These are phyloP conservation scores for Aphelinus certus DNA, from an alignment of 1,140 invertebrate genomes.

Conservation along the genomic window DNA sequence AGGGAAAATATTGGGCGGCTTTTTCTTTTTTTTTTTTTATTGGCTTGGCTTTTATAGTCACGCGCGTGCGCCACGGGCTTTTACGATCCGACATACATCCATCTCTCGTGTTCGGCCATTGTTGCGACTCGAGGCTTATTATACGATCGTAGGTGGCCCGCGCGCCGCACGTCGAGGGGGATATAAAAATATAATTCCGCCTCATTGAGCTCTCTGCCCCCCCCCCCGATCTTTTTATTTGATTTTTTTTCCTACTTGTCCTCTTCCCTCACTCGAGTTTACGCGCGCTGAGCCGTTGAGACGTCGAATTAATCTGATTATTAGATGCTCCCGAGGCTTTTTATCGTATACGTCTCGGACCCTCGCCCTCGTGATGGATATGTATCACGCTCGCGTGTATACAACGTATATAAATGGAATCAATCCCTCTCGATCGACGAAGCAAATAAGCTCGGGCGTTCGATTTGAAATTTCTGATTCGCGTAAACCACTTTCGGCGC, in stretches of 20 bases:
- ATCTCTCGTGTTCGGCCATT: too few relatives aligned
- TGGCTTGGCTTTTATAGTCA: constrained; percentile 23
- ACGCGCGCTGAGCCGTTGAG: constrained; percentile 1
- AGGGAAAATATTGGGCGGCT: constrained; percentile 22
- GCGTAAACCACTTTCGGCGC: too few relatives aligned
- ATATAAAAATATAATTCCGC: not conserved
- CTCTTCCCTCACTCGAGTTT: not conserved
- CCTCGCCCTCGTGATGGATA: too few relatives aligned
- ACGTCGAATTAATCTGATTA: constrained; percentile 13
- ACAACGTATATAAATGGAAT: too few relatives aligned
- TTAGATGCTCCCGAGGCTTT: not conserved
- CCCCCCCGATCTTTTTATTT: not conserved
- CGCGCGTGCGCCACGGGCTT: not conserved
- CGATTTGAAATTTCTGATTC: too few relatives aligned
- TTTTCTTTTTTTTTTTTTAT: constrained; percentile 12
- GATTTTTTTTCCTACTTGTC: not conserved
- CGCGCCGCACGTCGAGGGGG: too few relatives aligned
- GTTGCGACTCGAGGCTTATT: not conserved
- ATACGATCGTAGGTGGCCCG: constrained; percentile 2
- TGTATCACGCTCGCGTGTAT: too few relatives aligned
- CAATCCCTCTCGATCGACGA: too few relatives aligned
- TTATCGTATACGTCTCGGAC: too few relatives aligned
- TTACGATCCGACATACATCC: too few relatives aligned
- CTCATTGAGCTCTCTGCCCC: not conserved
- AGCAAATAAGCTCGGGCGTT: too few relatives aligned